A percentile compares a stretch with the other conserved stretches of the same genome.
Conservation (phyloP, 1,140 invertebrate species). For the Liolophura sinensis region DNA sequence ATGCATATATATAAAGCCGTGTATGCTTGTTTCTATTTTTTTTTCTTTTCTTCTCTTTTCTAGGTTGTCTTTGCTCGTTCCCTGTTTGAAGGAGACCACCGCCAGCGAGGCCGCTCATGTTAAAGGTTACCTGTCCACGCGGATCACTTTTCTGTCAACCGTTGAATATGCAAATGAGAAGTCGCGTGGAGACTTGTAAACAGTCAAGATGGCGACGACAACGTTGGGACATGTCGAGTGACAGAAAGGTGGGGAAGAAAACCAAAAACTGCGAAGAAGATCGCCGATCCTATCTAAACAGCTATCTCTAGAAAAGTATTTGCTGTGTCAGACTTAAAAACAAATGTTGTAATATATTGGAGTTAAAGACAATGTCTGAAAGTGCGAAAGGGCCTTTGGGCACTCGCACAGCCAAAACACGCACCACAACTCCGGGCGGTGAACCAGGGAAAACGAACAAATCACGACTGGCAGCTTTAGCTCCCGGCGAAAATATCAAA, state of each 20-base stretch:
- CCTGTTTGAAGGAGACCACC: too few relatives aligned
- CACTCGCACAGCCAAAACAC: not conserved
- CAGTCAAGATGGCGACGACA: conserved; percentile 27
- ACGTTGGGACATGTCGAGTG: not conserved
- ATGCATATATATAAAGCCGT: too few relatives aligned
- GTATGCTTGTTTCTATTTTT: too few relatives aligned
- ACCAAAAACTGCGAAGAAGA: not conserved
- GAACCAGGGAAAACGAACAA: conserved; percentile 30
- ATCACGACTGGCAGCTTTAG: conserved; percentile 40
- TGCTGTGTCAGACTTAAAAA: not conserved
- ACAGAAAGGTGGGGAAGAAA: not conserved
- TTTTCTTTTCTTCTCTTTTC: too few relatives aligned
- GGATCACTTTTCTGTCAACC: too few relatives aligned
- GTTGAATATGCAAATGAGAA: too few relatives aligned
- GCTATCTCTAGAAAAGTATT: not conserved
- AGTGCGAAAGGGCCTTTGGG: not conserved
- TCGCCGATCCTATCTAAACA: not conserved
- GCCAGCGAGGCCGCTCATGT: too few relatives aligned
- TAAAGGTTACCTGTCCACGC: too few relatives aligned
- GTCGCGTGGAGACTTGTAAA: conserved; percentile 36
- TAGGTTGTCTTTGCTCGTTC: too few relatives aligned
- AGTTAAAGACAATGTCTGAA: not conserved
- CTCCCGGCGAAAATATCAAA: conserved; percentile 51
- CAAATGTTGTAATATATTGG: not conserved
- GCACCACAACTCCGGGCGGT: not conserved